These are phyloP conservation scores for Esperia sulphurella DNA, from an alignment of 2,888 invertebrate species.

Conservation along the genomic window DNA sequence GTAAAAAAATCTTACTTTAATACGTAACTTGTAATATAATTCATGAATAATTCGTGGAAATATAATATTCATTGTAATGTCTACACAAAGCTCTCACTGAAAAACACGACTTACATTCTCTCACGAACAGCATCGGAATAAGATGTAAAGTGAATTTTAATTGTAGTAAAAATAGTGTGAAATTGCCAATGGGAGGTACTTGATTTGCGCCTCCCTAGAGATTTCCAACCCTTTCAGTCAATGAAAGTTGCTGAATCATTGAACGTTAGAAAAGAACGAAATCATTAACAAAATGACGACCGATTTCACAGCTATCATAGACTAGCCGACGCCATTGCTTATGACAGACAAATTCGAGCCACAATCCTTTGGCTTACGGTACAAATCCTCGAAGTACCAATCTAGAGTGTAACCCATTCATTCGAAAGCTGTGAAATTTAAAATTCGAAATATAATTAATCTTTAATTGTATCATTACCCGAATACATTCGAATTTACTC, in stretches of 20 bases:
- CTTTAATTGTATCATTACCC: constrained; percentile 73
- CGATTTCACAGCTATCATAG: constrained; percentile 34
- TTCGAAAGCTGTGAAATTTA: constrained; percentile 49
- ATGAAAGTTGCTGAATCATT: constrained; percentile 46
- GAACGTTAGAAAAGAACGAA: constrained; percentile 31
- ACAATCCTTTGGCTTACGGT: constrained; percentile 10
- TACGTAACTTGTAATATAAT: too few species aligned
- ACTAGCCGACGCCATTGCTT: constrained; percentile 47
- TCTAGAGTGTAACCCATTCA: constrained; percentile 34
- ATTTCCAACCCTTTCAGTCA: constrained; percentile 30
- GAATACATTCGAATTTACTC: constrained; percentile 62
- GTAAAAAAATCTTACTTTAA: too few species aligned
- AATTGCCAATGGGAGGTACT: constrained; percentile 42
- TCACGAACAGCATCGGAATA: constrained; percentile 23
- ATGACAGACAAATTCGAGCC: constrained; percentile 21
- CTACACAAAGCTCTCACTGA: too few species aligned
- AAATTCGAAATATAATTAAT: constrained; percentile 61
- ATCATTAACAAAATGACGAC: constrained; percentile 22
- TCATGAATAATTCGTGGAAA: neutral
- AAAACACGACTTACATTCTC: neutral
- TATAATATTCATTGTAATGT: too few species aligned
- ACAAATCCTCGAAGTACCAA: neutral
- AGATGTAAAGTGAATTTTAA: constrained; percentile 38
- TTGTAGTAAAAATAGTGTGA: constrained; percentile 39
- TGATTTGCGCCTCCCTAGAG: constrained; percentile 8